Base-by-base conservation (phyloP, 2,113 vertebrate species). In the sheep (Ovis aries) region DNA sequence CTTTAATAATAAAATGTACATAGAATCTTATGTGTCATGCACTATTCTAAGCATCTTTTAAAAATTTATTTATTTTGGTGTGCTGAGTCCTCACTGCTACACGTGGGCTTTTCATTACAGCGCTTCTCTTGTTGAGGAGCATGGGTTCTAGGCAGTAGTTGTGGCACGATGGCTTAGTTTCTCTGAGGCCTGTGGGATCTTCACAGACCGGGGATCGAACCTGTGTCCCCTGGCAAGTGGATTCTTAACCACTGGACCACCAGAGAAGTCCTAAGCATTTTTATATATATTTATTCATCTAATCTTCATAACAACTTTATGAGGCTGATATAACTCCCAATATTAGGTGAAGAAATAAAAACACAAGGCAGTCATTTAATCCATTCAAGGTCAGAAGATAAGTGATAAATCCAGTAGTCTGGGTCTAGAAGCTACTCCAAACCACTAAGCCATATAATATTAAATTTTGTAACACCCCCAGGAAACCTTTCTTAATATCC, bases 341-440 rank as follows among this genome's bases (percentile, higher is more conserved):
- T 43, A 83, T 64, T 74, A 97, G 33, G 64, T 43, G 55, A 97
- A 21, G 19, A 93, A 94, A 91, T 86, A 21, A 89, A 95, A 96
- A 52, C 45, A 91, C 53, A 89, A 94, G 59, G 27, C 36, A 89
- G 53, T 95, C 53, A 67, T 52, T 36, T 77, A 45, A 91, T 89
- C 33, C 82, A 55, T n/a, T 57, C 33, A 83, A 64, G 10, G 14
- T 95, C 53, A 97, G n/a, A 93, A 94, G 27, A 43, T 15, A 84
- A 36, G 40, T 33, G 23, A 40, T 78, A 92, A 89, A 89, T 36
- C 53, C 19, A 96, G 59, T 15, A 87, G 45, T 59, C 50, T 40
- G 36, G 45, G 10, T 86, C 53, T 33, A 91, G 57, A 74, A 55
- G n/a, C 36, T 87, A 83, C 33, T 86, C 59, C 90, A 88, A 92